phyloP scores from a whole-genome alignment of 2,113 vertebrate species.

The Gavialis gangeticus region DNA sequence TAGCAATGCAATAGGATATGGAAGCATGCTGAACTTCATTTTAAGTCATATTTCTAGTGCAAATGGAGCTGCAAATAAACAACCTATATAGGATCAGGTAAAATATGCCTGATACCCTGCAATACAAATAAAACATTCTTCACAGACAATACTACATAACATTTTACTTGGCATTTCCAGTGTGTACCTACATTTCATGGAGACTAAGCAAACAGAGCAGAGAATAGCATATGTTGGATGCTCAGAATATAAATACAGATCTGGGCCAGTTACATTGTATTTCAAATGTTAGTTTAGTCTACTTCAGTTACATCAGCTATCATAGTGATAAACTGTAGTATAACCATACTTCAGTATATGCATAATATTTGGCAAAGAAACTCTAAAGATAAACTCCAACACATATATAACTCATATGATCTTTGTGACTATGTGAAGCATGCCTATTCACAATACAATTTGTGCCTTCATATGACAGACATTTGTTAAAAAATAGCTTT shows the following conservation, averaged over 20 bases:
- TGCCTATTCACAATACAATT: background rate
- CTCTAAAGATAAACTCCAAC: background rate
- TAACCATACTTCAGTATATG: background rate
- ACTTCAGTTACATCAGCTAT: background rate
- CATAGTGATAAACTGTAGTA: background rate
- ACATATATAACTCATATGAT: accelerated
- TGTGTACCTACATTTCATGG: background rate
- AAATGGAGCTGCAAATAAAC: background rate
- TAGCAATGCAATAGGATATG: background rate
- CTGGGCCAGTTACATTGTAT: background rate
- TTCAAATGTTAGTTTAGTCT: background rate
- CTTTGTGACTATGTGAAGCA: background rate
- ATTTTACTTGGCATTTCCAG: background rate
- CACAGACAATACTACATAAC: background rate
- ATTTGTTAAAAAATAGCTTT: too few relatives aligned
- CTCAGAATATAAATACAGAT: background rate
- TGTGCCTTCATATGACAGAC: background rate
- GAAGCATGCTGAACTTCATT: background rate
- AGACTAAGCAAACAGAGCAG: background rate
- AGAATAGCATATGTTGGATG: background rate
- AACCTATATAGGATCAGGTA: background rate
- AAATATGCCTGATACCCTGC: background rate
- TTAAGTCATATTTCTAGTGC: background rate
- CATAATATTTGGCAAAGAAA: background rate
- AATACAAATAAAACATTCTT: background rate